These are phyloP conservation scores for Branchipolynoe longqiensis DNA, from an alignment of 2,888 invertebrate genomes.

Conservation along the genomic window DNA sequence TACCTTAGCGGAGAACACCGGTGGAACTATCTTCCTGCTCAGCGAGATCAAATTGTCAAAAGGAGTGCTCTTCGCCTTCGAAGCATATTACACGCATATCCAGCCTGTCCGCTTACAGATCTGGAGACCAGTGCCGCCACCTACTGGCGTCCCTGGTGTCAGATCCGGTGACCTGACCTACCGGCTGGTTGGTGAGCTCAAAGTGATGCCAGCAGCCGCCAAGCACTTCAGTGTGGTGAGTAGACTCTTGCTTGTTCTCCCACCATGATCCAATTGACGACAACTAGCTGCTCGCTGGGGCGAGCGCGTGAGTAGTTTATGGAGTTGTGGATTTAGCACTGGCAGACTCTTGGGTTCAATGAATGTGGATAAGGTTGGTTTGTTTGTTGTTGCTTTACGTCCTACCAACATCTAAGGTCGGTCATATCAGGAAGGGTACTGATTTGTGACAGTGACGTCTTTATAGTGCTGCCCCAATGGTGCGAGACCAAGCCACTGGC, in stretches of 20 bases:
- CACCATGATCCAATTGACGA: too few species aligned
- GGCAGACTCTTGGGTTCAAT: neutral
- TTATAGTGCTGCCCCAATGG: too few species aligned
- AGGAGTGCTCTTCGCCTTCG: slow-evolving; percentile 29
- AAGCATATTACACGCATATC: neutral
- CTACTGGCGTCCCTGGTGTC: neutral
- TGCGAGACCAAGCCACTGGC: too few species aligned
- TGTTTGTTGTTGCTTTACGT: neutral
- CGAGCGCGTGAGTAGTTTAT: too few species aligned
- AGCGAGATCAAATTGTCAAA: neutral
- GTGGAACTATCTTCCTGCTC: slow-evolving; percentile 13
- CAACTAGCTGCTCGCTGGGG: too few species aligned
- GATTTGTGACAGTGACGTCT: too few species aligned
- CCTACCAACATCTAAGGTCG: neutral
- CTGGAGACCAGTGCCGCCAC: slow-evolving; percentile 14
- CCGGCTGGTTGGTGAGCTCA: slow-evolving; percentile 2
- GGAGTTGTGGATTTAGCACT: too few species aligned
- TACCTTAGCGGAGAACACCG: neutral
- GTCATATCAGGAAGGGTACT: neutral
- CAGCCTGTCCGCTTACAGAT: slow-evolving; percentile 39
- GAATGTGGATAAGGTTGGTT: neutral
- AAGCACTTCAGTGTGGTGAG: slow-evolving; percentile 1
- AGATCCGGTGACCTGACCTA: neutral
- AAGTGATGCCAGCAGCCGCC: neutral
- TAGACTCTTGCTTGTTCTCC: neutral